These are phyloP conservation scores for Enteromius trimaculatus DNA, from an alignment of 2,797 vertebrate species.

Conservation along the genomic window DNA sequence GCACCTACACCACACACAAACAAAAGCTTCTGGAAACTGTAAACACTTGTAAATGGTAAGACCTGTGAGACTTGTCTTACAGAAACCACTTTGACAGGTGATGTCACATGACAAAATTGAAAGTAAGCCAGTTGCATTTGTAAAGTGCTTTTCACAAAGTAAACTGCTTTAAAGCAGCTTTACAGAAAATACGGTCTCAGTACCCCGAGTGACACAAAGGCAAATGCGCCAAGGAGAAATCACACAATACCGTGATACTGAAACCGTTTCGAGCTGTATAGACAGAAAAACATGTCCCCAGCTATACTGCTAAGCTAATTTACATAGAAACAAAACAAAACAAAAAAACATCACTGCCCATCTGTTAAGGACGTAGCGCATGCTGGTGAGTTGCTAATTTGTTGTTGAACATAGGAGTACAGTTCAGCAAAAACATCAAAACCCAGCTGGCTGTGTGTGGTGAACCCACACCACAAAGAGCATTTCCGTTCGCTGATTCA, in stretches of 20 bases:
- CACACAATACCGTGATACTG: background rate
- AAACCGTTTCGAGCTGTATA: background rate
- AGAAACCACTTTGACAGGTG: conserved; percentile 20
- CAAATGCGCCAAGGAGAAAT: background rate
- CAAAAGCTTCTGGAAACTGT: background rate
- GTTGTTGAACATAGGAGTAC: background rate
- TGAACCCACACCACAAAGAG: conserved; percentile 4
- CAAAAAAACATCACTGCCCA: conserved; percentile 2
- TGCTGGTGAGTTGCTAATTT: background rate
- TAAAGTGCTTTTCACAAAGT: background rate
- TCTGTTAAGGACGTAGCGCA: conserved; percentile 23
- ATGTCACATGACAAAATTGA: background rate
- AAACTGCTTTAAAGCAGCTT: background rate
- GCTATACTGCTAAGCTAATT: background rate
- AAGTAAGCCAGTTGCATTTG: conserved; percentile 8
- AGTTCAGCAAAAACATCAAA: conserved; percentile 5
- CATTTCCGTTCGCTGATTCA: background rate
- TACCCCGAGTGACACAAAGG: background rate
- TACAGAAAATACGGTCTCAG: background rate
- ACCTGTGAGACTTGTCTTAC: conserved; percentile 29
- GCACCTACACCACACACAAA: no score
- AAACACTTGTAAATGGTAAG: background rate
- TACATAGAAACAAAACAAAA: background rate
- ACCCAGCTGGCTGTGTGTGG: background rate
- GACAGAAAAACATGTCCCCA: background rate